phyloP scores from a whole-genome alignment of 2,888 invertebrate species.

The Hydropsyche betteni region DNA sequence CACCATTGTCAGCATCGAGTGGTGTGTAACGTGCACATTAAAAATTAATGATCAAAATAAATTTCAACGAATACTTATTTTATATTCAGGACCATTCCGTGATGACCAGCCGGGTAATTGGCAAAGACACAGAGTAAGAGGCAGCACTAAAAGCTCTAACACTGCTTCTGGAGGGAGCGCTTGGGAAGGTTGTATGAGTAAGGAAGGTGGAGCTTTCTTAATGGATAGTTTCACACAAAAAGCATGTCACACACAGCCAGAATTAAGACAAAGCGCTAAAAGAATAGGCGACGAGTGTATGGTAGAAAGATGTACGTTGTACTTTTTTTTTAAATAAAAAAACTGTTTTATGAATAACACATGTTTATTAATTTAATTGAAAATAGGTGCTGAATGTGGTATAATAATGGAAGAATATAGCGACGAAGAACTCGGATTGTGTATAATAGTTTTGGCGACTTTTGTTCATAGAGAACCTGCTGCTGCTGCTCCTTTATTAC shows the following conservation, averaged over 20 bases:
- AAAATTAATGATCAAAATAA: not conserved
- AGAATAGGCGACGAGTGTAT: constrained; percentile 77
- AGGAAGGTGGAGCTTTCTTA: constrained; percentile 43
- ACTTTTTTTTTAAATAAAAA: not conserved
- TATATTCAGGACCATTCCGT: constrained; percentile 44
- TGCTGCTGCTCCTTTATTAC: constrained; percentile 91
- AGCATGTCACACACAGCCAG: constrained; percentile 65
- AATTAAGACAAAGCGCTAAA: constrained; percentile 70
- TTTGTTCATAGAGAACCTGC: constrained; percentile 96
- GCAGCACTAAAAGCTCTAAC: constrained; percentile 35
- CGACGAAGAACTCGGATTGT: constrained; percentile 94
- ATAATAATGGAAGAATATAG: constrained; percentile 90
- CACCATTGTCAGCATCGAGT: constrained; percentile 42
- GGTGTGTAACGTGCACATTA: constrained; percentile 29
- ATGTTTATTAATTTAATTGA: not conserved
- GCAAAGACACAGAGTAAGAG: constrained; percentile 46
- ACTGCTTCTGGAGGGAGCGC: constrained; percentile 55
- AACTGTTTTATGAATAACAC: too few species aligned
- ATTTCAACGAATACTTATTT: not conserved
- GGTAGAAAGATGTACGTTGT: constrained; percentile 66
- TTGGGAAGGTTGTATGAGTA: constrained; percentile 53
- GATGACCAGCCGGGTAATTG: constrained; percentile 46
- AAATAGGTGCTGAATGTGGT: constrained; percentile 86
- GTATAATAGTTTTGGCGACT: constrained; percentile 92
- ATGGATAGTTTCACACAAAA: constrained; percentile 53